Conservation (phyloP, 2,888 invertebrate genomes). For the Pollenia angustigena region DNA sequence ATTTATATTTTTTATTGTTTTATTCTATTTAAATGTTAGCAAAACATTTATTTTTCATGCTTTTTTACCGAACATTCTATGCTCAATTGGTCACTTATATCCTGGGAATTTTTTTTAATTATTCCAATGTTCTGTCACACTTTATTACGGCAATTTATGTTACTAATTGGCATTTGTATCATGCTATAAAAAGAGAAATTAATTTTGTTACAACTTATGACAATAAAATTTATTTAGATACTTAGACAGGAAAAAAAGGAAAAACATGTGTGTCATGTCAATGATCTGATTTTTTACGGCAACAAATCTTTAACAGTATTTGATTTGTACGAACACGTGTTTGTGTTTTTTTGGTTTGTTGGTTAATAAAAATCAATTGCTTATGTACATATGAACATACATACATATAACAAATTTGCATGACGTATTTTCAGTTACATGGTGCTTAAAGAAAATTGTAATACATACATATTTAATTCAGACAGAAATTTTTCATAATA, state of each 20-base stretch:
- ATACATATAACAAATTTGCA: too few relatives aligned
- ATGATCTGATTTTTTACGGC: constrained; percentile 10
- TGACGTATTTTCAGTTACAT: too few relatives aligned
- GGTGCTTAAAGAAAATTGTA: too few relatives aligned
- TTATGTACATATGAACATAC: neutral
- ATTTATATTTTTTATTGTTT: constrained; percentile 44
- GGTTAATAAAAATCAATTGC: neutral
- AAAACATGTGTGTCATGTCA: constrained; percentile 22
- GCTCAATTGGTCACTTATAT: constrained; percentile 28
- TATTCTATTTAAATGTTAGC: constrained; percentile 16
- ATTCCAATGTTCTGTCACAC: constrained; percentile 9
- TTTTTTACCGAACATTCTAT: constrained; percentile 24
- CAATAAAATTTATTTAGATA: neutral
- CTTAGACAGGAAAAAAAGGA: neutral
- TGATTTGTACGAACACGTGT: neutral
- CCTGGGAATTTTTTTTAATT: constrained; percentile 15
- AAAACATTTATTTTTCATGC: constrained; percentile 15
- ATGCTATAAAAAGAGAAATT: neutral
- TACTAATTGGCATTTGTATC: constrained; percentile 21
- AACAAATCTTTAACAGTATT: neutral
- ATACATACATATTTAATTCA: too few relatives aligned
- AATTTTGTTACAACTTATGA: constrained; percentile 5
- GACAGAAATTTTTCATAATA: too few relatives aligned
- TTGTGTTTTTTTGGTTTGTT: neutral
- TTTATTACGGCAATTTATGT: constrained; percentile 48